Base-by-base conservation (phyloP, 2,888 invertebrate genomes). In the Cheilosia vernalis region DNA sequence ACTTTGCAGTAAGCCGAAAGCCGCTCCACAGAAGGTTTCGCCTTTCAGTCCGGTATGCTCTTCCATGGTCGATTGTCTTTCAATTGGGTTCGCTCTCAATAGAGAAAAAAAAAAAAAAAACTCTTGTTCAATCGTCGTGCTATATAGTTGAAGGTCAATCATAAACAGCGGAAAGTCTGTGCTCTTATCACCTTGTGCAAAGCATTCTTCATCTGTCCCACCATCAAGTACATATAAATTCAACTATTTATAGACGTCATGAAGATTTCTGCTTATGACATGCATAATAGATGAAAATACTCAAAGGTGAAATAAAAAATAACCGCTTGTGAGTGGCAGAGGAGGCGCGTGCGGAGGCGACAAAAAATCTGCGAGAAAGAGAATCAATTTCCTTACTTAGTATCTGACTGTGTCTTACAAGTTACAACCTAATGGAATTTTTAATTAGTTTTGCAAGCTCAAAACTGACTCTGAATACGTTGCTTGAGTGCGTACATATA, bases 121-220 rank as follows among this genome's bases (percentile, higher is more conserved):
- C 3, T 37, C 37, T 13, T 37, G 10, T 37, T 13, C 1, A 13
- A 13, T 37, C 37, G 4, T 37, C 37, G 17, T 27, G 33, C 53
- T 63, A n/a, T 58, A 66, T 49, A 47, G 49, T 27, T 70, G 60
- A 82, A 72, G 76, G 82, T 82, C 64, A 70, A 58, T 21, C 24
- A 40, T 17, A 61, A 61, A 76, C 56, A 19, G 42, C 42, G 27
- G 40, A 55, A 56, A 37, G 70, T 40, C 63, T 53, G 56, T 27
- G 55, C 66, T 30, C 58, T 30, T 66, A 51, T 58, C 47, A 51
- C 19, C 67, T 51, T 49, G 40, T 66, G 21, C 58, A 51, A 66
- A 53, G 63, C 47, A 21, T 53, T 42, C 51, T 24, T 6, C 51
- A 24, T 24, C 53, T 30, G 40, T 17, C 17, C 37, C n/a, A 37